A percentile compares a stretch with the other conserved stretches of the same genome.
phyloP scores from a whole-genome alignment of 2,113 vertebrate species.

The Synodontis membranacea region DNA sequence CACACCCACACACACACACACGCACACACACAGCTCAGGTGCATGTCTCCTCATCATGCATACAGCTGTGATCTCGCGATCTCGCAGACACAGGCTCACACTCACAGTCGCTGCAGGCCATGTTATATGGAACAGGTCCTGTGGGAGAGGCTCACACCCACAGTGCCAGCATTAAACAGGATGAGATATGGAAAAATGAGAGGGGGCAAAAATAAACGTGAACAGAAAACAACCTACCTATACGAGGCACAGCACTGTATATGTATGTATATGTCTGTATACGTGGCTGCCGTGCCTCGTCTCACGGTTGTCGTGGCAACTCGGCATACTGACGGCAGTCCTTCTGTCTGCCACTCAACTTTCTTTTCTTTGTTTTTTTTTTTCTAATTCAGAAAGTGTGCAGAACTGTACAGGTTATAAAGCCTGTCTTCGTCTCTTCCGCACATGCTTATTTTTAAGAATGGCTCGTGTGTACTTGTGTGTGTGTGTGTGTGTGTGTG shows the following conservation, averaged over 20 bases:
- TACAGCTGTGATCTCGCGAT: slow-evolving; percentile 43
- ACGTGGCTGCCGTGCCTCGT: slow-evolving; percentile 28
- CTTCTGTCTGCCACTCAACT: slow-evolving; percentile 47
- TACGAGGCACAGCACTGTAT: neutral
- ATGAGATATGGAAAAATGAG: slow-evolving; percentile 5
- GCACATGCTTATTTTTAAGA: slow-evolving; percentile 23
- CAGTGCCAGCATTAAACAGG: slow-evolving; percentile 43
- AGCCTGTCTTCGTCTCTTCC: neutral
- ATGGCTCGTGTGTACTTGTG: neutral
- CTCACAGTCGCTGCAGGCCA: slow-evolving; percentile 58
- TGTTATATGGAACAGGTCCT: slow-evolving; percentile 62
- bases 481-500: slow-evolving; percentile 29
- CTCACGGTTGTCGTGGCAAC: slow-evolving; percentile 67
- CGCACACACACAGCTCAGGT: slow-evolving; percentile 31
- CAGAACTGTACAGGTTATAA: slow-evolving; percentile 2
- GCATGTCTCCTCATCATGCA: slow-evolving; percentile 19
- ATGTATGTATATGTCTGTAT: slow-evolving; percentile 14
- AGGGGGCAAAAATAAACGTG: neutral
- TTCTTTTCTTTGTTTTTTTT: neutral
- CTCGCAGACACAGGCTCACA: slow-evolving; percentile 50
- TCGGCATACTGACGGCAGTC: slow-evolving; percentile 53
- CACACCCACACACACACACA: slow-evolving; percentile 35
- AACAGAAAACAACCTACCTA: neutral
- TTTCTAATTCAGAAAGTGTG: neutral
- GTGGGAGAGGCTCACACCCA: slow-evolving; percentile 51